Evolutionary conservation across 2,888 invertebrate species (phyloP).

Genomic region (Podabrus alpinus): DNA sequence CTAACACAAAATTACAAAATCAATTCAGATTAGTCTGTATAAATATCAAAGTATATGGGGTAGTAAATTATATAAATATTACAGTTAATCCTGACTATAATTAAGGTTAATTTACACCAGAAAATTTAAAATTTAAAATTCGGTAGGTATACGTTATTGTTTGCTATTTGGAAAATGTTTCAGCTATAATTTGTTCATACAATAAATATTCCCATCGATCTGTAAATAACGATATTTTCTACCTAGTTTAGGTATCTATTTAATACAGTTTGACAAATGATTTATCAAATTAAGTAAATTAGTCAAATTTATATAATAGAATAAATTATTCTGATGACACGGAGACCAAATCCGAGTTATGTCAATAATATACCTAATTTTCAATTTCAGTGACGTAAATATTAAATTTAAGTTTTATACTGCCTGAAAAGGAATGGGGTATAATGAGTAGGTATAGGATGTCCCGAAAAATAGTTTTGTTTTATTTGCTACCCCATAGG

Average conservation of each 20-base stretch:
- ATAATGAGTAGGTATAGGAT: no score
- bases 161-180: no score
- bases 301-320: background rate
- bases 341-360: no score
- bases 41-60: background rate
- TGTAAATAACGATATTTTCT: background rate
- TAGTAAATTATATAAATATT: background rate
- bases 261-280: background rate
- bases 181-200: background rate
- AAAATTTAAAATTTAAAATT: background rate
- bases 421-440: no score
- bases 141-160: background rate
- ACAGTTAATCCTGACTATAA: background rate
- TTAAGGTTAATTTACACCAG: background rate
- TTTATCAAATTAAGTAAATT: background rate
- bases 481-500: no score
- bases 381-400: no score
- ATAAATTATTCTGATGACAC: background rate
- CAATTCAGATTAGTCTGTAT: background rate
- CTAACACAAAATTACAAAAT: background rate
- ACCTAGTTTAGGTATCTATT: background rate
- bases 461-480: no score
- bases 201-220: background rate
- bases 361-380: no score
- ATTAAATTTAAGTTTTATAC: no score